Evolutionary conservation across 1,140 invertebrate genomes (phyloP).

Genomic region (Dendrolimus kikuchii): DNA sequence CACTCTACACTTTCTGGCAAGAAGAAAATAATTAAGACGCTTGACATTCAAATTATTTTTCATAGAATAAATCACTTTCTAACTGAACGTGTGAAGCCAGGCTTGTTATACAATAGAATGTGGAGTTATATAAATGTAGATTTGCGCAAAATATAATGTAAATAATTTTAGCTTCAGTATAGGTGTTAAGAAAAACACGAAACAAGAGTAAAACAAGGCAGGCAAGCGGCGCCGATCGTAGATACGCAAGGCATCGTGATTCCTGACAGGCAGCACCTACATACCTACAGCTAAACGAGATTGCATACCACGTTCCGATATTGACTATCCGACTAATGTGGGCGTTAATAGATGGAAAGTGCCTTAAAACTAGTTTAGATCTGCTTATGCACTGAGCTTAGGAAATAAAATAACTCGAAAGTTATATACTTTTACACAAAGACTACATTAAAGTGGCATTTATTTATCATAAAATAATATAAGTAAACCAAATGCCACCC

Average conservation of each 20-base stretch:
- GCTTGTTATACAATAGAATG: no score
- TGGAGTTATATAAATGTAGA: no score
- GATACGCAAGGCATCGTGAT: conserved; percentile 17
- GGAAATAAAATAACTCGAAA: background rate
- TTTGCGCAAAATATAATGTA: no score
- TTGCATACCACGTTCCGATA: conserved; percentile 47
- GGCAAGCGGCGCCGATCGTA: conserved; percentile 23
- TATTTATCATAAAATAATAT: no score
- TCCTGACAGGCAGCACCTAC: conserved; percentile 30
- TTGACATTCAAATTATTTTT: no score
- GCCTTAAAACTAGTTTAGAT: conserved; percentile 28
- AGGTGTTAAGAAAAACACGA: conserved; percentile 1
- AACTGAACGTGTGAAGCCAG: no score
- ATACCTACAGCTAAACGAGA: conserved; percentile 16
- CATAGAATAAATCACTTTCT: no score
- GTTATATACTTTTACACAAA: no score
- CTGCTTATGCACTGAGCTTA: background rate
- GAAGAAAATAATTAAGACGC: no score
- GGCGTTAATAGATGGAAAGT: conserved; percentile 50
- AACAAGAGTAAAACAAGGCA: conserved; percentile 15
- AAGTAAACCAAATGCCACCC: no score
- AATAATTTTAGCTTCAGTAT: background rate
- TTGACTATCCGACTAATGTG: conserved; percentile 42
- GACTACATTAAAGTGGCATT: no score
- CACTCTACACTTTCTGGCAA: no score